These are phyloP conservation scores for Tetramorium parvispinum DNA, from an alignment of 1,140 invertebrate species.

Conservation along the genomic window DNA sequence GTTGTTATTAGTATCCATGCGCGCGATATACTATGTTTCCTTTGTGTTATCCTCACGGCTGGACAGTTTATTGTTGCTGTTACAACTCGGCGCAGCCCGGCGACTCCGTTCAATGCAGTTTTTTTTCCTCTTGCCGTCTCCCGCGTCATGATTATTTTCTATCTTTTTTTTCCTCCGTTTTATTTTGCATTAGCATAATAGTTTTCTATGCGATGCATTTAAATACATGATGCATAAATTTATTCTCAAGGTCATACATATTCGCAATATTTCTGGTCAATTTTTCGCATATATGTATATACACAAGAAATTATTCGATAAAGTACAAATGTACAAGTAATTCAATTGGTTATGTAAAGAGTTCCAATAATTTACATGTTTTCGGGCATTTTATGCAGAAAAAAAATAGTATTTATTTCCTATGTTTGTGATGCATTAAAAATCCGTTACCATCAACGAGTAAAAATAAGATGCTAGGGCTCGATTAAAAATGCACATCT, in stretches of 20 bases:
- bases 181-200: neutral
- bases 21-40: constrained; percentile 58
- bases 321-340: neutral
- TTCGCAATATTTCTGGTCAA: neutral
- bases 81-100: constrained; percentile 60
- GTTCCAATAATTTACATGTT: neutral
- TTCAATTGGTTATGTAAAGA: neutral
- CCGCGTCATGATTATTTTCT: constrained; percentile 27
- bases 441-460: constrained; percentile 41
- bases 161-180: neutral
- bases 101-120: constrained; percentile 33
- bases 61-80: constrained; percentile 80
- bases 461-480: constrained; percentile 53
- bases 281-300: neutral
- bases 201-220: neutral
- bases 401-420: constrained; percentile 50
- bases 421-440: constrained; percentile 56
- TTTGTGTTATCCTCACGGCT: constrained; percentile 75
- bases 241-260: neutral
- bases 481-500: constrained; percentile 68
- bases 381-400: constrained; percentile 44
- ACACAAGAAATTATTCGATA: neutral
- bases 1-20: constrained; percentile 79
- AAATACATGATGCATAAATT: neutral
- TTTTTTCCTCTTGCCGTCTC: neutral